Conservation (phyloP, 2,797 vertebrate species). For the Cheirogaleus major region DNA sequence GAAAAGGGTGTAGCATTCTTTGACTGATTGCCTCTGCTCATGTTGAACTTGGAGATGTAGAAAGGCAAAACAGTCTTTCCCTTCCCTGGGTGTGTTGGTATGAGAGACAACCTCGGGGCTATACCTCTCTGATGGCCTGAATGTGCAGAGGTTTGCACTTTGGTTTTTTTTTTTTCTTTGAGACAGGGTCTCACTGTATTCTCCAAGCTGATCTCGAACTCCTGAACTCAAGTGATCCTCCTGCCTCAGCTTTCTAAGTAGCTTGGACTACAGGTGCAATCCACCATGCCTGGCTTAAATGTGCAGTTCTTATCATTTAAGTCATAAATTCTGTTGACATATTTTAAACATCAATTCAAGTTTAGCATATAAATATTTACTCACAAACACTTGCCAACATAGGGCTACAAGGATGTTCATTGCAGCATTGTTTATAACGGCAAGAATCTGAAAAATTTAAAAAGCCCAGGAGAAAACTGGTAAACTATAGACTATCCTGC, state of each 20-base stretch:
- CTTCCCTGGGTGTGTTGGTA: not conserved
- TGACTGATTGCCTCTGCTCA: not conserved
- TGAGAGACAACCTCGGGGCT: not conserved
- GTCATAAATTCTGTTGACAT: not conserved
- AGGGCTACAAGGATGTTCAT: not conserved
- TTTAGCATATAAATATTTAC: not conserved
- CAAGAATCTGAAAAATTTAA: slow-evolving; percentile 18
- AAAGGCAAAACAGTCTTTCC: not conserved
- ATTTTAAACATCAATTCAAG: not conserved
- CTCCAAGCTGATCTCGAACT: too few relatives aligned
- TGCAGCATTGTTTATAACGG: not conserved
- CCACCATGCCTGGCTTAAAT: not conserved
- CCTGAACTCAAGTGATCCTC: not conserved
- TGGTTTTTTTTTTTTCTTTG: not conserved
- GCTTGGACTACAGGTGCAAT: not conserved
- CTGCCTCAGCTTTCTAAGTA: not conserved
- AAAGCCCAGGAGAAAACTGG: not conserved
- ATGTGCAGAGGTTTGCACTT: not conserved
- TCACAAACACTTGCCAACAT: not conserved
- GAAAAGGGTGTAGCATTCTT: not conserved
- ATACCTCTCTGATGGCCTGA: not conserved
- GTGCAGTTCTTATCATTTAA: not conserved
- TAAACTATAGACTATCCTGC: not conserved
- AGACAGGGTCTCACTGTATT: not conserved
- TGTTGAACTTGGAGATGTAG: not conserved